Conservation (phyloP, 2,113 vertebrate species). For the Silurus asotus region DNA sequence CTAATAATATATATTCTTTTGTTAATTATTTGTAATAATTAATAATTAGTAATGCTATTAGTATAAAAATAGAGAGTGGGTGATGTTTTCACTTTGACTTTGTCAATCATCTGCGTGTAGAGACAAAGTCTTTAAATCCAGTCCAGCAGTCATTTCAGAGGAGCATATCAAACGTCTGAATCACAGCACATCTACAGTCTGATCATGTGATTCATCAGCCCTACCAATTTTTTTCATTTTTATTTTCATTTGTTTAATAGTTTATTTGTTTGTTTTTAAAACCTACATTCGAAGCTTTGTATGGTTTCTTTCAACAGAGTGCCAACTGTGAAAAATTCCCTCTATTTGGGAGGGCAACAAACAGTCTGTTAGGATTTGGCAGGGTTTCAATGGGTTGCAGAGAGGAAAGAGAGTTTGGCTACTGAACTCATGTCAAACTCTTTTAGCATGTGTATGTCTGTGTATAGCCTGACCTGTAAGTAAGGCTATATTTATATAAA, state of each 20-base stretch:
- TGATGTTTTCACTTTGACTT: conserved; percentile 1
- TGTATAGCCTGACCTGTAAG: not conserved
- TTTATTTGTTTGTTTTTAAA: not conserved
- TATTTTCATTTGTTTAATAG: conserved; percentile 58
- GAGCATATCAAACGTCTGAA: conserved; percentile 48
- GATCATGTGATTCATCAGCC: conserved; percentile 49
- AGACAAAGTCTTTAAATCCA: conserved; percentile 4
- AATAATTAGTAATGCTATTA: not conserved
- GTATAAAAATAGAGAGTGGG: not conserved
- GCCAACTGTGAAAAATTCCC: conserved; percentile 46
- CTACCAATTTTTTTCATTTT: not conserved
- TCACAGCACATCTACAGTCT: conserved; percentile 39
- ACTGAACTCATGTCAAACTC: not conserved
- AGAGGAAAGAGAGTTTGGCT: not conserved
- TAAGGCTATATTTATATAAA: not conserved
- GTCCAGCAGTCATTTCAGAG: conserved; percentile 19
- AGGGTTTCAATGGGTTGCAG: not conserved
- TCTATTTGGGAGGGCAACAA: conserved; percentile 28
- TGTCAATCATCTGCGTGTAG: not conserved
- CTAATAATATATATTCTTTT: not conserved
- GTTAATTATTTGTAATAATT: no score
- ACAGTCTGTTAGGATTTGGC: conserved; percentile 40
- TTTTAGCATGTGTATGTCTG: not conserved
- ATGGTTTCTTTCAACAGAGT: conserved; percentile 43
- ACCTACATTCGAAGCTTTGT: conserved; percentile 47